Base-by-base conservation (phyloP, 2,797 vertebrate species). In the Tokudaia tokunoshimensis region DNA sequence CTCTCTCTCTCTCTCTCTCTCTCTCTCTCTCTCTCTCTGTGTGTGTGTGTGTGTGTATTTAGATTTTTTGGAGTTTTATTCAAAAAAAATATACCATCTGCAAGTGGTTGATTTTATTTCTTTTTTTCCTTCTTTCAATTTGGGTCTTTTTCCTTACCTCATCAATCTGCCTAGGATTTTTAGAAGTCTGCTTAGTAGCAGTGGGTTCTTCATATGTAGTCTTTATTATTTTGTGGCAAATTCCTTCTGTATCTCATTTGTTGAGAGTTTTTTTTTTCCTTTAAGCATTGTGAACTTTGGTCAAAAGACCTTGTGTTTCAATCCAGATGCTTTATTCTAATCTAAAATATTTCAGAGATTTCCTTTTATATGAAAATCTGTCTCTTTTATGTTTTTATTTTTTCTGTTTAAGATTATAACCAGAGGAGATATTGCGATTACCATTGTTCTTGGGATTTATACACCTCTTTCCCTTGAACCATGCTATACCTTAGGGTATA, bases 261-360 rank as follows among this genome's bases (percentile, higher is more conserved):
- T 29, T 79, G 44, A 89, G n/a, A 94, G 4, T 5, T 10, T 17
- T 67, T 4, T 50, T 80, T 83, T 11, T 12, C 29, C 14, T 14
- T 79, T 26, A 65, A 79, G 14, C 1, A 0, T 0, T 84, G 24
- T 47, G 74, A 63, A 47, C 78, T 31, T 80, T 65, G 55, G 55
- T 85, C 44, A 76, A 75, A 81, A 88, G 65, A 29, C 8, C 26
- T 47, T 81, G 11, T 92, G 26, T 70, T 79, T 78, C 88, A 94
- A 93, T 81, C 15, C 24, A 94, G 75, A 95, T 92, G 22, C 72
- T 90, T 95, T 3, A 20, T 87, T 63, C 9, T 20, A 82, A 81
- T 88, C 34, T 81, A 88, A 83, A 80, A 24, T 89, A 37, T 82
- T 88, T 97, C 14, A 34, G 19, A 89, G 83, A 92, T 26, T 37